phyloP scores from a whole-genome alignment of 2,888 invertebrate genomes.

The Laspeyria flexula region DNA sequence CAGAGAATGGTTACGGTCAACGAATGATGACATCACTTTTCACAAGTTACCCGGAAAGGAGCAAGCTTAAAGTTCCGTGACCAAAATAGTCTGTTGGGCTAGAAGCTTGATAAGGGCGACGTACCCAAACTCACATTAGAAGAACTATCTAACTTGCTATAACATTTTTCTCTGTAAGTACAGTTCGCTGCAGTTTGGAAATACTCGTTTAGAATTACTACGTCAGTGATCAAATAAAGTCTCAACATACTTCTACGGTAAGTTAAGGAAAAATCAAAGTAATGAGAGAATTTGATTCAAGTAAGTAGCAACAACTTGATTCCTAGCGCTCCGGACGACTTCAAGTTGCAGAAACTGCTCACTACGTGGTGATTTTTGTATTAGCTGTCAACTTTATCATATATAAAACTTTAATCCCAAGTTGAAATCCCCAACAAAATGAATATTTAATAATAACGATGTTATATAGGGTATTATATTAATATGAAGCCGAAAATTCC shows the following conservation, averaged over 20 bases:
- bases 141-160: not conserved
- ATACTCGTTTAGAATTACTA: not conserved
- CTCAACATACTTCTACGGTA: not conserved
- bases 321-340: too few species aligned
- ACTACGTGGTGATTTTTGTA: too few species aligned
- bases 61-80: not conserved
- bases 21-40: slow-evolving; percentile 5
- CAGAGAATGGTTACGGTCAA: not conserved
- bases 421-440: too few species aligned
- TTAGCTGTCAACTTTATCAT: too few species aligned
- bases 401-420: too few species aligned
- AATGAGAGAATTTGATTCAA: too few species aligned
- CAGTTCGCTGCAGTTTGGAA: not conserved
- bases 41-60: slow-evolving; percentile 1
- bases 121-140: slow-evolving; percentile 1
- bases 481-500: too few species aligned
- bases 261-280: too few species aligned
- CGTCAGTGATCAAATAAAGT: not conserved
- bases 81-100: slow-evolving; percentile 6
- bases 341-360: too few species aligned
- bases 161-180: not conserved
- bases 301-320: too few species aligned
- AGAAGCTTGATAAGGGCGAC: not conserved
- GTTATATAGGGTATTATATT: too few species aligned
- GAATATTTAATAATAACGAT: too few species aligned